Evolutionary conservation across 1,140 invertebrate genomes (phyloP), one percentile per base, ranked within the genome.

Genomic region (Sesamia nonagrioides): DNA sequence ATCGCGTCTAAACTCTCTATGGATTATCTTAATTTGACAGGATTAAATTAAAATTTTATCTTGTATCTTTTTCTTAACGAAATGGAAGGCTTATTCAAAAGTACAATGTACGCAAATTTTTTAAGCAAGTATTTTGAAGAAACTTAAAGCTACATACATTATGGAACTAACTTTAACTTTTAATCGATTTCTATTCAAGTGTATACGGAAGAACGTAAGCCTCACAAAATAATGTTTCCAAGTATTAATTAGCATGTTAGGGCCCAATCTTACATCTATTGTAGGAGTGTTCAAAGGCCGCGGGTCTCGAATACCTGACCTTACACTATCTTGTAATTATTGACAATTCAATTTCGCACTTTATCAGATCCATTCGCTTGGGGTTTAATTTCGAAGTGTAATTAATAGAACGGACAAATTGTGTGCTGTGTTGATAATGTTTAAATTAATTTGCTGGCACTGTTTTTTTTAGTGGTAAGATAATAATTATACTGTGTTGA

Each of bases 311-410:
- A 42, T 50, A 56, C 71, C 61, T 76, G 76, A 68, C 77, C 61
- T 76, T 56, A 18, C 52, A 45, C 52, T 63, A 68, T 77, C 77
- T 83, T 78, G 85, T 84, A 91, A 90, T 91, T 90, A 90, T 88
- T 90, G 88, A 90, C 89, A 89, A 90, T 90, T 91, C 90, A 90
- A 91, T 91, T 91, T 84, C 78, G 78, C 56, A 71, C 66, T 78
- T 84, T 90, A 90, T 90, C 89, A 78, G 89, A 90, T 77, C 69
- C 48, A 61, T 8, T 45, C 61, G 63, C 52, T 15, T 1, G 52
- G 27, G 54, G 71, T 56, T 73, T 60, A 73, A 73, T 73, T 73
- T 73, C 71, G 18, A 37, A 17, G 5, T 8, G 71, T 56, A 73
- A 73, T 73, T 73, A 73, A 73, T 73, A 56, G 52, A 58, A 73